phyloP scores from a whole-genome alignment of 2,113 vertebrate species.

The Heterotis niloticus region DNA sequence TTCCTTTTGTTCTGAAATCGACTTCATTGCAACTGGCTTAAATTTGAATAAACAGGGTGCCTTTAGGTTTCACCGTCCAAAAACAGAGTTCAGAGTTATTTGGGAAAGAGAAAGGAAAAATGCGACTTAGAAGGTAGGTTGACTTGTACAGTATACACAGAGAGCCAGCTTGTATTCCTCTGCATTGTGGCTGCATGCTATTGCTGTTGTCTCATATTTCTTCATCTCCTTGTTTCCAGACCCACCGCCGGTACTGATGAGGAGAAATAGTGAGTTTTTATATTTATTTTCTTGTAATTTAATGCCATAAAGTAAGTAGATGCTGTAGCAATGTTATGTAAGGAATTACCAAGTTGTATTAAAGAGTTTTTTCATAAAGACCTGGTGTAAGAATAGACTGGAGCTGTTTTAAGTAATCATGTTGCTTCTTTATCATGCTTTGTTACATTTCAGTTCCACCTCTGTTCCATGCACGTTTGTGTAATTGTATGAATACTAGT shows the following conservation, averaged over 20 bases:
- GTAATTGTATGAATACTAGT: no score
- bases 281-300: background rate
- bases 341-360: no score
- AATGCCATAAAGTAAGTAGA: background rate
- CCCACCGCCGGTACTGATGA: constrained; percentile 71
- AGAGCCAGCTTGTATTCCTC: background rate
- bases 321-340: no score
- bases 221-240: constrained; percentile 56
- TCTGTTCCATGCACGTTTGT: no score
- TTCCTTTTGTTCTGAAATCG: constrained; percentile 52
- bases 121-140: constrained; percentile 54
- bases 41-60: constrained; percentile 46
- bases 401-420: no score
- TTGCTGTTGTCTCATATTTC: constrained; percentile 5
- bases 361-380: no score
- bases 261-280: constrained; percentile 74
- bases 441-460: no score
- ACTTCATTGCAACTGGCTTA: constrained; percentile 43
- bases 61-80: constrained; percentile 59
- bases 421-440: no score
- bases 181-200: background rate
- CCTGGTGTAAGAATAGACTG: no score
- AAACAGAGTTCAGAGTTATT: constrained; percentile 48
- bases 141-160: background rate
- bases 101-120: constrained; percentile 52